A percentile compares a stretch with the other conserved stretches of the same genome.
Conservation (phyloP, 2,888 invertebrate species). For the Macrosoma leucophasiata region DNA sequence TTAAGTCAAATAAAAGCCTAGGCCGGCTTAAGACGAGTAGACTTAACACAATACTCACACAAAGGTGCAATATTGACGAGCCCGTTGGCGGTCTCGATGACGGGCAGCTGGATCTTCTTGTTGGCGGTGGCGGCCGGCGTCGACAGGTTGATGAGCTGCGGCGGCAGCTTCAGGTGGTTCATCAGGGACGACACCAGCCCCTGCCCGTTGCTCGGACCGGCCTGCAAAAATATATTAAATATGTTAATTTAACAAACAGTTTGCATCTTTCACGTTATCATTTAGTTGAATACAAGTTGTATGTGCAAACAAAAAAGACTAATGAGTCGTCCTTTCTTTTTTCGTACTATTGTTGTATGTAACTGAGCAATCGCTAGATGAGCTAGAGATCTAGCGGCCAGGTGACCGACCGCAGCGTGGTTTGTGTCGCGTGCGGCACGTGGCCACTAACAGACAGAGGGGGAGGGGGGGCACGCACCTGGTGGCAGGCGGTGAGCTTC, state of each 20-base stretch:
- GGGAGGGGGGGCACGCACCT: constrained; percentile 54
- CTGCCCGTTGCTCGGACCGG: constrained; percentile 81
- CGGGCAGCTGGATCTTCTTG: constrained; percentile 63
- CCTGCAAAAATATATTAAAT: constrained; percentile 33
- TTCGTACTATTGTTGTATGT: too few species aligned
- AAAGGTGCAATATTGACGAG: constrained; percentile 93
- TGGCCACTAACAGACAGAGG: too few species aligned
- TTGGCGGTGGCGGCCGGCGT: constrained; percentile 58
- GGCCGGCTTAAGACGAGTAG: too few species aligned
- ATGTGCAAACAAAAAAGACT: too few species aligned
- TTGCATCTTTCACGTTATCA: not conserved
- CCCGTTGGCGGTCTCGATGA: constrained; percentile 82
- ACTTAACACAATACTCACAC: too few species aligned
- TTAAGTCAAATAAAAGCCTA: too few species aligned
- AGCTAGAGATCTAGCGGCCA: too few species aligned
- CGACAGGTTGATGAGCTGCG: constrained; percentile 68
- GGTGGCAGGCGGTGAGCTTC: constrained; percentile 85
- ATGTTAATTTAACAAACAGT: not conserved
- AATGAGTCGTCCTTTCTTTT: too few species aligned
- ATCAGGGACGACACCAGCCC: constrained; percentile 80
- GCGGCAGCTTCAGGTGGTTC: constrained; percentile 76
- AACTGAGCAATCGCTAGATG: too few species aligned
- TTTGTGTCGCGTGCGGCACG: too few species aligned
- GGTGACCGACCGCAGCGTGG: too few species aligned
- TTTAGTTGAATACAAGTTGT: not conserved